Base-by-base conservation (phyloP, 2,797 vertebrate species). In the Peromyscus eremicus region DNA sequence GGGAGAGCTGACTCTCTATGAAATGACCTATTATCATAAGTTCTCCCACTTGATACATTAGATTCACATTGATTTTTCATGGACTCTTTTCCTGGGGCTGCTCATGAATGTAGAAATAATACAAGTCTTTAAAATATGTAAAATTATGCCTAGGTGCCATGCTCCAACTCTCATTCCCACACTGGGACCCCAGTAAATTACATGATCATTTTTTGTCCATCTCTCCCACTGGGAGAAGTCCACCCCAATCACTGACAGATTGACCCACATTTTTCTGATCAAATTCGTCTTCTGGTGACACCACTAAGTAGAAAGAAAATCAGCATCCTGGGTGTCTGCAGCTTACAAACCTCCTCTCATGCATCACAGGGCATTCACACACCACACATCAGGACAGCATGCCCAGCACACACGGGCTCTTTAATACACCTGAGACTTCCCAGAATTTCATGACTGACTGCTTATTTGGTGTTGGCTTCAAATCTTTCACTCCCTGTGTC, bases 61-160 rank as follows among this genome's bases (percentile, higher is more conserved):
- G 73, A 82, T 75, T 84, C 82, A 97, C 96, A 96, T 95, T 96
- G 94, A 97, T 95, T 97, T 98, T 96, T 96, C 96, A 97, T 96
- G 94, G 81, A 94, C 96, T 91, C 34, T 96, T 93, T 97, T 97
- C 84, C 91, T 89, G 77, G 85, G 77, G 84, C 75, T 0, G 11
- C 71, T 95, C 88, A 66, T 95, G 93, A 97, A 98, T 97, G 97
- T 94, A 96, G 77, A 96, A 97, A 97, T 97, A 97, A 97, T 89
- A 94, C 95, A 96, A 92, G 84, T 85, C 88, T 68, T 97, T 98
- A 97, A 98, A 97, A 97, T 97, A 97, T 96, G 96, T 97, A 96
- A 97, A 98, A 92, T 95, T 95, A 96, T 95, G 96, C 93, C 81
- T 96, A 95, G 95, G 97, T 97, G 94, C 90, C 91, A 70, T 13